These are phyloP conservation scores for Diabrotica balteata DNA, from an alignment of 2,888 invertebrate species.

Conservation along the genomic window DNA sequence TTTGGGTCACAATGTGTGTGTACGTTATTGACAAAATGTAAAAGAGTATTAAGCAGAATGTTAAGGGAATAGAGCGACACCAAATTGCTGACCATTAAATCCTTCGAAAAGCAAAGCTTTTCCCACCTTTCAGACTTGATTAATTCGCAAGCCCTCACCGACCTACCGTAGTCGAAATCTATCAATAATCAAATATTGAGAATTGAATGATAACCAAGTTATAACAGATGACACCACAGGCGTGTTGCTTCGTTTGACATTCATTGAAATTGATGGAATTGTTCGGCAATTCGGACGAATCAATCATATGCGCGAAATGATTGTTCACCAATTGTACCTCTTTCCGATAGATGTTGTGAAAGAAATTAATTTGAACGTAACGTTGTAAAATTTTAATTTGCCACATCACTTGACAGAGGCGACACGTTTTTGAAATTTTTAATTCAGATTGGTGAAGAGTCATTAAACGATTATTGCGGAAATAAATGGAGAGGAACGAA, in stretches of 20 bases:
- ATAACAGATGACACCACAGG: slow-evolving; percentile 37
- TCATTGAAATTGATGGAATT: slow-evolving; percentile 43
- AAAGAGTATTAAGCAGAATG: too few species aligned
- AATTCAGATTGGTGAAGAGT: slow-evolving; percentile 35
- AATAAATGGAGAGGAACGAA: slow-evolving; percentile 21
- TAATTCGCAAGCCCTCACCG: slow-evolving; percentile 9
- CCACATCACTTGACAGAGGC: slow-evolving; percentile 34
- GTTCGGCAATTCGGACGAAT: slow-evolving; percentile 37
- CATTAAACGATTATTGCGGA: slow-evolving; percentile 39
- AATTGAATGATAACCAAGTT: slow-evolving; percentile 34
- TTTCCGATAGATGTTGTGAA: slow-evolving; percentile 28
- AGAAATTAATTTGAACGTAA: slow-evolving; percentile 30
- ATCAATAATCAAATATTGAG: slow-evolving; percentile 31
- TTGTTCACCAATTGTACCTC: slow-evolving; percentile 20
- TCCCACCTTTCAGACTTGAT: slow-evolving; percentile 21
- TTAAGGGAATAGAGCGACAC: neutral
- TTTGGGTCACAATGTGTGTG: neutral
- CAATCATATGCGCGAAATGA: slow-evolving; percentile 35
- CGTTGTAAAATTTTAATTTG: slow-evolving; percentile 34
- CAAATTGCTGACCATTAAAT: neutral
- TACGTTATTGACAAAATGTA: neutral
- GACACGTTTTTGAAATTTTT: slow-evolving; percentile 33
- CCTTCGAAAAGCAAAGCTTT: slow-evolving; percentile 7
- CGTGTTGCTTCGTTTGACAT: slow-evolving; percentile 36
- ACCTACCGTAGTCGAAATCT: slow-evolving; percentile 20